These are phyloP conservation scores for Sinocyclocheilus grahami DNA, from an alignment of 2,113 vertebrate genomes.

Conservation along the genomic window DNA sequence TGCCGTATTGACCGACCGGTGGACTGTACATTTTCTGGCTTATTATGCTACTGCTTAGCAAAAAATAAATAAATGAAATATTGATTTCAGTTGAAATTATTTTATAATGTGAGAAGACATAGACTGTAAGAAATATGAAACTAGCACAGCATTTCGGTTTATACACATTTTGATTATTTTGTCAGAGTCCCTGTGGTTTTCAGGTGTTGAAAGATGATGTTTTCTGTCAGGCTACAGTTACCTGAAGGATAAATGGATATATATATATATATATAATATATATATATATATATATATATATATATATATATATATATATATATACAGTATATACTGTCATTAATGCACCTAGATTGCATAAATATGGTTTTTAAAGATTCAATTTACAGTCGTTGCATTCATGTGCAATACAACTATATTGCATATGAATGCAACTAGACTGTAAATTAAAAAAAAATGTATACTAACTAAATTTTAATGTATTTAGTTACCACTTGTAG, in stretches of 20 bases:
- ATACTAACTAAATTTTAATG: no score
- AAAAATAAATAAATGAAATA: neutral
- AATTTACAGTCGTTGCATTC: no score
- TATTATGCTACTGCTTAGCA: neutral
- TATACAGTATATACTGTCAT: neutral
- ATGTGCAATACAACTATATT: no score
- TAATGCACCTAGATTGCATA: neutral
- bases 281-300: no score
- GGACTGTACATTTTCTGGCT: neutral
- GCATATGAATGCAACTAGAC: no score
- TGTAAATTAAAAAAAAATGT: no score
- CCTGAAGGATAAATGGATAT: neutral
- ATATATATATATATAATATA: no score
- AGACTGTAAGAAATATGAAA: neutral
- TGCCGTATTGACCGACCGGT: neutral
- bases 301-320: no score
- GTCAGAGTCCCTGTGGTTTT: neutral
- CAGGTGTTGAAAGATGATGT: neutral
- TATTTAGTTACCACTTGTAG: no score
- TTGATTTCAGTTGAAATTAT: neutral
- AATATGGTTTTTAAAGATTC: no score
- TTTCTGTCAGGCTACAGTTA: neutral
- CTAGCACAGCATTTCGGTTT: neutral
- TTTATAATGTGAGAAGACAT: neutral
- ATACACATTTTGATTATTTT: neutral